Conservation (phyloP, 1,140 invertebrate genomes). For the Dreissena polymorpha region DNA sequence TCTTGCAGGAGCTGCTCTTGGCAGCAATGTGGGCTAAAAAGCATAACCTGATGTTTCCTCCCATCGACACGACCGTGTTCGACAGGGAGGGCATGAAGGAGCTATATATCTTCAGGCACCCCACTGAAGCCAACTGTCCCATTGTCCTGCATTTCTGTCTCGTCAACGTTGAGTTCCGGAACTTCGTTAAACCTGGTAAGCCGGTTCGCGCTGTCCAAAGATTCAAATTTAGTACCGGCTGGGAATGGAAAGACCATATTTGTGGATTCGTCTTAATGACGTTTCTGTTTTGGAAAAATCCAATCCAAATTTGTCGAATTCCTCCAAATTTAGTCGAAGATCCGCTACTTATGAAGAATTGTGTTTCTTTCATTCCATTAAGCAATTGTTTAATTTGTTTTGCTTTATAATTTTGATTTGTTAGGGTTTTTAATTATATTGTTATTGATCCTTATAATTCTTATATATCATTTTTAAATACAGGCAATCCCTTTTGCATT, state of each 20-base stretch:
- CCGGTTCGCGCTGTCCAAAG: neutral
- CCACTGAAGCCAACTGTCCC: constrained; percentile 79
- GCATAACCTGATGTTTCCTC: constrained; percentile 80
- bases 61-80: constrained; percentile 77
- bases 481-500: too few species aligned
- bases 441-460: too few species aligned
- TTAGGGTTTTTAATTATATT: neutral
- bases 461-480: too few species aligned
- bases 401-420: neutral
- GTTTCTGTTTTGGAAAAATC: too few species aligned
- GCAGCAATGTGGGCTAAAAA: constrained; percentile 80
- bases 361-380: neutral
- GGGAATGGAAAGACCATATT: too few species aligned
- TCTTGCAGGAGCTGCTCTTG: constrained; percentile 78
- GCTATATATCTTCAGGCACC: constrained; percentile 80
- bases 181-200: constrained; percentile 79
- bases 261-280: too few species aligned
- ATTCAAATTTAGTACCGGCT: too few species aligned
- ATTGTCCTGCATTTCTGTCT: constrained; percentile 81
- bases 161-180: constrained; percentile 79
- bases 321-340: neutral
- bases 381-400: neutral
- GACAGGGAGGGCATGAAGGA: constrained; percentile 79
- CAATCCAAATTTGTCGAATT: too few species aligned
- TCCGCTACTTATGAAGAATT: neutral